A percentile compares a stretch with the other conserved stretches of the same genome.
These are phyloP conservation scores for Mesorhabditis sp. DNA, from an alignment of 2,888 invertebrate genomes.

Conservation along the genomic window DNA sequence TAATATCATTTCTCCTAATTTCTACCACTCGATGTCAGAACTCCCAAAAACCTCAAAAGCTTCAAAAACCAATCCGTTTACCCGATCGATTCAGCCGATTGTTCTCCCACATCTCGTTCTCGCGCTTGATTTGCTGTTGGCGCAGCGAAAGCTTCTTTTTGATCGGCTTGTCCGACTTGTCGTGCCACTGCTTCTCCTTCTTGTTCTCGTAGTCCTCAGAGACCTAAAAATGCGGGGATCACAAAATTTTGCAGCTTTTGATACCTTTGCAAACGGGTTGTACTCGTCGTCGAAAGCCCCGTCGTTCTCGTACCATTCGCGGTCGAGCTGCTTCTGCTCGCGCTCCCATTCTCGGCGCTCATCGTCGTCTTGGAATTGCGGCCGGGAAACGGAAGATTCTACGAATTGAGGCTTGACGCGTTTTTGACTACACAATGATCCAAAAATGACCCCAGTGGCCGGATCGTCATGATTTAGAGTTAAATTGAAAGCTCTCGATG, in stretches of 20 bases:
- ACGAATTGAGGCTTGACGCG: too few relatives aligned
- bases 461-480: too few relatives aligned
- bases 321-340: constrained; percentile 80
- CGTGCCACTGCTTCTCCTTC: constrained; percentile 87
- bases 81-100: constrained; percentile 85
- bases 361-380: constrained; percentile 63
- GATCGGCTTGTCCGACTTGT: constrained; percentile 70
- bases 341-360: constrained; percentile 81
- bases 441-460: too few relatives aligned
- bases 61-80: constrained; percentile 5
- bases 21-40: too few relatives aligned
- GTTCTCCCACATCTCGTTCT: constrained; percentile 97
- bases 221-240: constrained; percentile 17
- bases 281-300: constrained; percentile 76
- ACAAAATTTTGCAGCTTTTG: background rate
- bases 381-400: constrained; percentile 18
- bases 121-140: constrained; percentile 87
- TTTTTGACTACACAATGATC: too few relatives aligned
- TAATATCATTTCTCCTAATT: too few relatives aligned
- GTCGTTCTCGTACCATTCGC: constrained; percentile 95
- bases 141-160: constrained; percentile 75
- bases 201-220: constrained; percentile 82
- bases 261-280: constrained; percentile 75
- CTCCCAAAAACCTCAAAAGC: too few relatives aligned
- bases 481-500: too few relatives aligned